Conservation (phyloP, 2,888 invertebrate species). For the Cantharis nigra region DNA sequence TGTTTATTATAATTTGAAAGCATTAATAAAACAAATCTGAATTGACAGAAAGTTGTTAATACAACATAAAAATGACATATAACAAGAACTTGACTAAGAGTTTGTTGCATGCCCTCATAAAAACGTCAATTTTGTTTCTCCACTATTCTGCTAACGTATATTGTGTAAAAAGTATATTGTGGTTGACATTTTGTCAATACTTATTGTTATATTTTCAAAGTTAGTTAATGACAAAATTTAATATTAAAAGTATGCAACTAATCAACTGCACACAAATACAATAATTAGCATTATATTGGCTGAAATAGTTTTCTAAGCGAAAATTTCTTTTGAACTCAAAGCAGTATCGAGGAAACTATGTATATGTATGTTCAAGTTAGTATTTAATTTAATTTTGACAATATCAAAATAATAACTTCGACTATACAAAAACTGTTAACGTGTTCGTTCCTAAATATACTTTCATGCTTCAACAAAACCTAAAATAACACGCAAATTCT, state of each 20-base stretch:
- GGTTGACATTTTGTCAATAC: conserved; percentile 1
- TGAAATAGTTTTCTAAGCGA: neutral
- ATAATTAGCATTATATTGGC: neutral
- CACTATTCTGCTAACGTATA: conserved; percentile 5
- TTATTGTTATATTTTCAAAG: neutral
- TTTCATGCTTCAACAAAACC: neutral
- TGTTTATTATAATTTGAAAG: neutral
- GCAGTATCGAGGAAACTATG: neutral
- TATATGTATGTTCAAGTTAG: neutral
- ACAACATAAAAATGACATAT: conserved; percentile 16
- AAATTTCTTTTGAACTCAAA: neutral
- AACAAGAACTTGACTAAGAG: conserved; percentile 7
- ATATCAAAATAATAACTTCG: neutral
- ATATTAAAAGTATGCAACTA: neutral
- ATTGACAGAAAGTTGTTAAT: conserved; percentile 15
- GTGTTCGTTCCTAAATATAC: neutral
- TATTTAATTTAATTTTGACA: neutral
- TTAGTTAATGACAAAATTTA: neutral
- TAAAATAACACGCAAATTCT: neutral
- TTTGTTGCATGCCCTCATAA: conserved; percentile 12
- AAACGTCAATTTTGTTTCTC: conserved; percentile 13
- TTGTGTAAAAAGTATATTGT: conserved; percentile 4
- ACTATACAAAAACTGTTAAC: neutral
- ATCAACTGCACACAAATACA: neutral
- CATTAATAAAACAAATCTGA: conserved; percentile 8